Evolutionary conservation across 2,797 vertebrate species (phyloP), one percentile per base, ranked within the genome.

Genomic region (Cuniculus paca): DNA sequence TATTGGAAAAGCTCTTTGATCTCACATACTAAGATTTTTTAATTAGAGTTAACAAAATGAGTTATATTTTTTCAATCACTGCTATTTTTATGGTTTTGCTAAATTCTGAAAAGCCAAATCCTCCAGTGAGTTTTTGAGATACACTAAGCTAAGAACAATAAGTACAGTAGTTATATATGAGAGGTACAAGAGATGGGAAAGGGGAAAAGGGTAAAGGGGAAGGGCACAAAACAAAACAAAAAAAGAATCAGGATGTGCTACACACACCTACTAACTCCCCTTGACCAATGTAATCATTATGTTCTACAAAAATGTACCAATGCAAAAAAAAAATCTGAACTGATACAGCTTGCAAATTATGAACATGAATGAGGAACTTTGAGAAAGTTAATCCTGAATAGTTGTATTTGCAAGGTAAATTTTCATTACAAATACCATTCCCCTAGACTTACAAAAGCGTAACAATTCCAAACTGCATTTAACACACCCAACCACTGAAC

Each of bases 1-100:
- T 90, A 96, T 96, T 97, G 97, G 39, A 97, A 96, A 95, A 26
- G 60, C 97, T 97, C 42, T 95, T 88, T 97, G 98, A 97, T 96
- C 61, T 65, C 36, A 5, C 92, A 91, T 75, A 75, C 52, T 91
- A 95, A 95, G 86, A 89, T 48, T 79, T 87, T 96, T 88, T 81
- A 94, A 94, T 95, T 97, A 93, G 52, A 96, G 22, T 78, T 58
- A 83, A 63, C 34, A 83, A 86, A 92, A 75, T 72, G 42, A 61
- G 2, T 5, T 88, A 80, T 91, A 68, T 31, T 79, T 56, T 54
- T 80, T 12, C 56, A 63, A 90, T 86, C 75, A 34, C 50, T 54
- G 60, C 17, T 42, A 17, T 81, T 77, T 70, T 78, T 70, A 17
- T 48, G 58, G 31, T 2, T 8, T 19, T 58, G 2, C 77, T 90